Percentiles rank a stretch among this genome's conserved stretches.
These are phyloP conservation scores for Drosophila navojoa DNA, from an alignment of 1,140 invertebrate species.

Conservation along the genomic window DNA sequence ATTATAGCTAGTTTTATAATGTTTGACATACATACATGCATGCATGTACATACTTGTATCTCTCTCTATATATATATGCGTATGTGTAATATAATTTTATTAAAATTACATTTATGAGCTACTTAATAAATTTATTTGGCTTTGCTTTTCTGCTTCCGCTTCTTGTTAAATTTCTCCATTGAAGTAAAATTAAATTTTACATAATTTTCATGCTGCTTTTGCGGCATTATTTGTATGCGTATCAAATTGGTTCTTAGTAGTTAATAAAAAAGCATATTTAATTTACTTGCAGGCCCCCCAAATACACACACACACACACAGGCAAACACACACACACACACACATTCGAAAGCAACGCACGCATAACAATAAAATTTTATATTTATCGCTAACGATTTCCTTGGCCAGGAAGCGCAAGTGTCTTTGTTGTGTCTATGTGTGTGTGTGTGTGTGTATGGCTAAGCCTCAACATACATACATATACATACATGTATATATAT, in stretches of 20 bases:
- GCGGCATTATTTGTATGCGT: constrained; percentile 77
- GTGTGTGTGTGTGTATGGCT: constrained; percentile 41
- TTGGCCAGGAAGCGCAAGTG: constrained; percentile 41
- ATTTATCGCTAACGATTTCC: constrained; percentile 81
- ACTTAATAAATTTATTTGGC: constrained; percentile 78
- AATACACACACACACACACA: constrained; percentile 24
- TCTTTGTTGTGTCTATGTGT: constrained; percentile 20
- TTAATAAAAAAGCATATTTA: constrained; percentile 83
- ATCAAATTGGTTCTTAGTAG: constrained; percentile 83
- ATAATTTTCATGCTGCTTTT: constrained; percentile 58
- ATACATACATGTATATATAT: constrained; percentile 19
- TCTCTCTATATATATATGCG: too few relatives aligned
- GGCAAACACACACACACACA: constrained; percentile 29
- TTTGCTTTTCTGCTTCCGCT: constrained; percentile 51
- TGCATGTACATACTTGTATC: constrained; percentile 19
- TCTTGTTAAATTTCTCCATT: constrained; percentile 25
- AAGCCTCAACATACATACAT: constrained; percentile 34
- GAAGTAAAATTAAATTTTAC: constrained; percentile 78
- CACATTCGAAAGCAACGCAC: constrained; percentile 50
- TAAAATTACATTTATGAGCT: constrained; percentile 72
- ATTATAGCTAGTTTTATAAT: constrained; percentile 47
- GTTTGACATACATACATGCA: constrained; percentile 13
- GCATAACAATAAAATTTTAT: constrained; percentile 82
- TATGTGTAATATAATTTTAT: constrained; percentile 47
- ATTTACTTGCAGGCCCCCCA: constrained; percentile 66